A percentile compares a stretch with the other conserved stretches of the same genome.
Evolutionary conservation across 1,140 invertebrate species (phyloP).

Genomic region (Thaumatotibia leucotreta): DNA sequence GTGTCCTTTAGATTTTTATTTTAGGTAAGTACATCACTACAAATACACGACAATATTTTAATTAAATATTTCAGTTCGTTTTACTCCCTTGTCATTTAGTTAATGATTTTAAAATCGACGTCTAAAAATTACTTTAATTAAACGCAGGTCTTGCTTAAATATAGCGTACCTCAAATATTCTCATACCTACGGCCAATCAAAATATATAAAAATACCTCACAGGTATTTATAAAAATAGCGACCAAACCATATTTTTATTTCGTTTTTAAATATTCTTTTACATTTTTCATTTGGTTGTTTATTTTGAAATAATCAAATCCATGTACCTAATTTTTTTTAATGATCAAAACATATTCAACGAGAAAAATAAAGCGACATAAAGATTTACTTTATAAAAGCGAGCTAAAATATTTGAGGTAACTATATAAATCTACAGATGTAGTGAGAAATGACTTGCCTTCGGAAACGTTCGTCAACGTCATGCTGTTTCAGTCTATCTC

Average conservation of each 20-base stretch:
- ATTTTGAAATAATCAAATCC: too few species aligned
- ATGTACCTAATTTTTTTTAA: too few species aligned
- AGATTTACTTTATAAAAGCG: background rate
- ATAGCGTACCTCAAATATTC: constrained; percentile 33
- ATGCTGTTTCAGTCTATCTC: too few species aligned
- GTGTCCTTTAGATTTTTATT: constrained; percentile 30
- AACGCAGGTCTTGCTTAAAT: constrained; percentile 27
- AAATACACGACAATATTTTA: constrained; percentile 41
- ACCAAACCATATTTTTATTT: too few species aligned
- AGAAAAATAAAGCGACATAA: too few species aligned
- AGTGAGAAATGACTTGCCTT: too few species aligned
- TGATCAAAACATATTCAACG: too few species aligned
- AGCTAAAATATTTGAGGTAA: constrained; percentile 8
- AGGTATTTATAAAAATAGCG: too few species aligned
- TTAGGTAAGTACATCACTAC: constrained; percentile 42
- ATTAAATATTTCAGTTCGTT: constrained; percentile 59
- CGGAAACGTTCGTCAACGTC: too few species aligned
- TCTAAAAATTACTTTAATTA: constrained; percentile 32
- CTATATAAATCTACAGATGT: background rate
- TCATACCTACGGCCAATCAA: background rate
- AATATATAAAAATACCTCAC: too few species aligned
- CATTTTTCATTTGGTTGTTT: too few species aligned
- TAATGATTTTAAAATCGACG: constrained; percentile 34
- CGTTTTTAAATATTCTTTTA: too few species aligned
- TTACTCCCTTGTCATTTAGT: constrained; percentile 51